Conservation (phyloP, 2,113 vertebrate genomes). For the Martes martes region DNA sequence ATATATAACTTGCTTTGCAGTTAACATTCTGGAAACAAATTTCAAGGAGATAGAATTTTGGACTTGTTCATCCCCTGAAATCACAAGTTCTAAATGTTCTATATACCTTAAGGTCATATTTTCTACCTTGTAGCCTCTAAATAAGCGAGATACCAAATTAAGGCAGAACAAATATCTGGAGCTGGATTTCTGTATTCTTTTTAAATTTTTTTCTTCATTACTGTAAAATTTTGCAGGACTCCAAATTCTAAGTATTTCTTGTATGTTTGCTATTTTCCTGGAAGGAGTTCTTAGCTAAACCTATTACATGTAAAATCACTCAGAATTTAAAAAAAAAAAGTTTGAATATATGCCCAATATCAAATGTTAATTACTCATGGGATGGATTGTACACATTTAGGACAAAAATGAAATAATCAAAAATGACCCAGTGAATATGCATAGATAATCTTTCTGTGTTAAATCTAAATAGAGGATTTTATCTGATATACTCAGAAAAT, state of each 20-base stretch:
- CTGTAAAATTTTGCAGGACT: background rate
- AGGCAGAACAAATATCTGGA: conserved; percentile 48
- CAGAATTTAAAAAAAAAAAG: background rate
- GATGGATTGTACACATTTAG: background rate
- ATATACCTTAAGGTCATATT: conserved; percentile 79
- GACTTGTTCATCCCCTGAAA: conserved; percentile 83
- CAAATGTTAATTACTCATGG: background rate
- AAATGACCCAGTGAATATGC: background rate
- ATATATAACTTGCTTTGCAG: conserved; percentile 90
- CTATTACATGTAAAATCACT: background rate
- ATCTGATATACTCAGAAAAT: background rate
- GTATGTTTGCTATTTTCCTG: background rate
- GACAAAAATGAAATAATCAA: conserved; percentile 1
- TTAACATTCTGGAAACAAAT: conserved; percentile 91
- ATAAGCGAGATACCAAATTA: conserved; percentile 16
- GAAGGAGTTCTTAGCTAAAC: background rate
- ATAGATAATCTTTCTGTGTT: background rate
- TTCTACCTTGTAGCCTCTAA: conserved; percentile 49
- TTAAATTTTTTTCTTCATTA: background rate
- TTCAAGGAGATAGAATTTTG: conserved; percentile 87
- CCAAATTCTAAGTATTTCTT: background rate
- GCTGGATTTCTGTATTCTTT: background rate
- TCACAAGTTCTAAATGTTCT: conserved; percentile 76
- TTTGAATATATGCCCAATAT: background rate
- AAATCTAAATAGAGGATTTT: background rate